A percentile compares a stretch with the other conserved stretches of the same genome.
phyloP scores from a whole-genome alignment of 64 coral and sea anemone species.

The Hydrozoanthus tunicans region DNA sequence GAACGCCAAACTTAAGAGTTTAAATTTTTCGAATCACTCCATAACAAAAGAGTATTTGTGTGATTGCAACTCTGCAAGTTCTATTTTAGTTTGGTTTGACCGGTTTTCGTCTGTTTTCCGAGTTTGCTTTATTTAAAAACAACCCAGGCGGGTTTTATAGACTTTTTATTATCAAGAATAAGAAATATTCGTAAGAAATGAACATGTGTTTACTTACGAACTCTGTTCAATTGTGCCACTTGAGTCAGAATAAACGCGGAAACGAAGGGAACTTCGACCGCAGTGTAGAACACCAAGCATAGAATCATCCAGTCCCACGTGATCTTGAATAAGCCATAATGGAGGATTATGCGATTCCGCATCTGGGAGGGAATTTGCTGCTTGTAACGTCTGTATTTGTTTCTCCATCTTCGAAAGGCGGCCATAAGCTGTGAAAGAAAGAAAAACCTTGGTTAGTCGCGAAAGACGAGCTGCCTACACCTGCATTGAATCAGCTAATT shows the following conservation, averaged over 20 bases:
- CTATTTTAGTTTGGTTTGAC: too few relatives aligned
- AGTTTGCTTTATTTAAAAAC: neutral
- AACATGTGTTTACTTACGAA: conserved; percentile 39
- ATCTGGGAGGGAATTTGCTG: conserved; percentile 90
- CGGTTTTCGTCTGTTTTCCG: neutral
- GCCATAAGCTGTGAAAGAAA: conserved; percentile 77
- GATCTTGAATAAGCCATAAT: conserved; percentile 98
- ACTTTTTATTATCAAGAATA: neutral
- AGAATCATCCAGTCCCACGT: conserved; percentile 98
- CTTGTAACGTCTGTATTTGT: conserved; percentile 86
- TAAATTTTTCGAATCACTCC: too few relatives aligned
- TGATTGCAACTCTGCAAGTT: too few relatives aligned
- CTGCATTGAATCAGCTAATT: neutral
- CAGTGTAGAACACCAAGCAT: conserved; percentile 89
- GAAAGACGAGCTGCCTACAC: too few relatives aligned
- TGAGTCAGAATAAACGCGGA: conserved; percentile 76
- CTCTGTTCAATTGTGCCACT: conserved; percentile 33
- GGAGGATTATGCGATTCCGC: conserved; percentile 93
- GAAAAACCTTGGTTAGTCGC: conserved; percentile 10
- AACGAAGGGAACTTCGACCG: conserved; percentile 93
- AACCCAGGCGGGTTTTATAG: too few relatives aligned
- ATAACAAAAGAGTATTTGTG: too few relatives aligned
- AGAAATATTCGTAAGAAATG: neutral
- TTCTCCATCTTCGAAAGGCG: conserved; percentile 89
- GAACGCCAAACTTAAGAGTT: too few relatives aligned